Base-by-base conservation (phyloP, 2,113 vertebrate species). In the Ameiurus melas region DNA sequence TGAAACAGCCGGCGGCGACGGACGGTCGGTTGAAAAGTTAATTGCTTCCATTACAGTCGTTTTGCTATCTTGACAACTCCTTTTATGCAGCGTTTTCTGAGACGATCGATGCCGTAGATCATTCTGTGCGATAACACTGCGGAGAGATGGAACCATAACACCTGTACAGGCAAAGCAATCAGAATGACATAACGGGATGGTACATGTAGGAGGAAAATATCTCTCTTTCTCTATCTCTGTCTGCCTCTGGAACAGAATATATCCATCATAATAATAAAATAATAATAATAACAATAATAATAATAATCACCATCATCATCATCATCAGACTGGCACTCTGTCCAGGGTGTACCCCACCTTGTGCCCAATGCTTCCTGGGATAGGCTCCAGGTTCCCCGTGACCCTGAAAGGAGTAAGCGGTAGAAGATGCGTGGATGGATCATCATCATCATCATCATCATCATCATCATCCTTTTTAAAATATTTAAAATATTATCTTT, bases 51-150 rank as follows among this genome's bases (percentile, higher is more conserved):
- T 85, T 88, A 58, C 83, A 68, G 84, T 88, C 79, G 10, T 70
- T 86, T 90, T 57, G 60, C 84, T 85, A 85, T 71, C 75, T 87
- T 87, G 89, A 87, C 83, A 87, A 81, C 36, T 75, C 79, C 86
- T 39, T 66, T 83, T 82, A 84, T 80, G 81, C 78, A 1, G 43
- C 47, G 25, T 73, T 85, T 64, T 60, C 51, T 58, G 83, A 85
- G 68, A 33, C 51, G 85, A 88, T 85, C 57, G 57, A 85, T 62
- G 70, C 79, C 25, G 83, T 57, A 83, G 82, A 81, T 71, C 55
- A 53, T 71, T 79, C 75, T 2, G 4, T 43, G 16, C 25, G 77
- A 82, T 66, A 60, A 87, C 79, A 73, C 22, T 5, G 78, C 20
- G 51, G 30, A 58, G 33, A 81, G 85, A 86, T 30, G 53, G 77